Evolutionary conservation across 2,113 vertebrate species (phyloP), one percentile per base, ranked within the genome.

Genomic region (Ophthalmolycus amberensis): DNA sequence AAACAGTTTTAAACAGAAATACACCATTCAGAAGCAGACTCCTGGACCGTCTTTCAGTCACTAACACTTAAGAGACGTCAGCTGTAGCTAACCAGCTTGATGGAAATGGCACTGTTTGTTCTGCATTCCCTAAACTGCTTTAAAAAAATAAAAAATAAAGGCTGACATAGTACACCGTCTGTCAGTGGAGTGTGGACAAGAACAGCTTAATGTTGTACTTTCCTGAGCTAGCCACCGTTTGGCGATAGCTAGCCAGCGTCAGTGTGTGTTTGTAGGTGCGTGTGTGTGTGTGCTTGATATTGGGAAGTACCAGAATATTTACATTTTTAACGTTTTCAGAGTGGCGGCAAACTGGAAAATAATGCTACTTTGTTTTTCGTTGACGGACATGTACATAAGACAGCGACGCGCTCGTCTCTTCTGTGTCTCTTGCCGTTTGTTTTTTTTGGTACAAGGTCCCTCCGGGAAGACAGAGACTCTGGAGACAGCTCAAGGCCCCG

Each of bases 251-350:
- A 82, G 88, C 77, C 85, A 70, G 83, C 32, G 73, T 68, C 52
- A 62, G 29, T 34, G 2, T 75, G 32, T 63, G 0, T 64, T 38
- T 64, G 20, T 34, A 74, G 50, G 54, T 74, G 27, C 48, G 0
- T 50, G 54, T 48, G 20, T 42, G 77, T 63, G 44, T 60, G 27
- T 40, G 0, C 72, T 93, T 88, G 80, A 82, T 90, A 91, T 89
- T 78, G 90, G 93, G 93, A 94, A 95, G 91, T 94, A 95, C 90
- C 94, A 92, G 92, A 93, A 95, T 95, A 95, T 95, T 94, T 95
- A 95, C 95, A 95, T 94, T 69, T 64, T 89, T n/a, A 85, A 87
- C 38, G 59, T 58, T 90, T 85, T 90, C 83, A 88, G 79, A 90
- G 85, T 83, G 66, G 88, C 62, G 60, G 90, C 80, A 84, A 86